A percentile compares a stretch with the other conserved stretches of the same genome.
These are phyloP conservation scores for Coregonus clupeaformis DNA, from an alignment of 2,113 vertebrate genomes.

Conservation along the genomic window DNA sequence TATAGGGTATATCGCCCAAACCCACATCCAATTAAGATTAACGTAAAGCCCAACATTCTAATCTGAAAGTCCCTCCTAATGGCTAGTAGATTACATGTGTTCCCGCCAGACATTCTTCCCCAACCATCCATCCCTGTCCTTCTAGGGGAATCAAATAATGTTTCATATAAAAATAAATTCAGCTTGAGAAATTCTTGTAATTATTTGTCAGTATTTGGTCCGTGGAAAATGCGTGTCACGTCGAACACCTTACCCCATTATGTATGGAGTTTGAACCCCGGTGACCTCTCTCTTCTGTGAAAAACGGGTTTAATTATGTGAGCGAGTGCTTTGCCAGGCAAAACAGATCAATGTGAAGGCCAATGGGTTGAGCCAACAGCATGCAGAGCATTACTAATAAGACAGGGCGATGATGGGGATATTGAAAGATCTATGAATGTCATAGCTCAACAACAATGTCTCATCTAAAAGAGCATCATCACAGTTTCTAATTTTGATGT, in stretches of 20 bases:
- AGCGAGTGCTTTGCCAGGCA: conserved; percentile 17
- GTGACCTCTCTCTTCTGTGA: conserved; percentile 18
- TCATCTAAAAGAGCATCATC: conserved; percentile 22
- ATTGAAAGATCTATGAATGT: conserved; percentile 36
- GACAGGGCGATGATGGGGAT: conserved; percentile 12
- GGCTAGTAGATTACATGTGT: neutral
- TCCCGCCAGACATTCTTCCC: neutral
- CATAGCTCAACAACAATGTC: conserved; percentile 15
- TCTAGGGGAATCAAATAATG: neutral
- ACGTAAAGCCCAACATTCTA: neutral
- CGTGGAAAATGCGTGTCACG: neutral
- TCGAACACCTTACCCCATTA: neutral
- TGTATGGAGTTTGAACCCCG: conserved; percentile 12
- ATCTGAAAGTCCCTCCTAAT: neutral
- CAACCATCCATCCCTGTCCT: neutral
- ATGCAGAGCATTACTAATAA: conserved; percentile 43
- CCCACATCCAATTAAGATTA: conserved; percentile 13
- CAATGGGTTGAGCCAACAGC: conserved; percentile 35
- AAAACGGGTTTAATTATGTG: conserved; percentile 16
- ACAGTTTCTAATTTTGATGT: neutral
- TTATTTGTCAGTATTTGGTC: neutral
- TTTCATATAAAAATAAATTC: conserved; percentile 21
- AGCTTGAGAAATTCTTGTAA: neutral
- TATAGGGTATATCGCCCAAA: neutral
- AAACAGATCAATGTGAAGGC: conserved; percentile 43